These are phyloP conservation scores for Maniola jurtina DNA, from an alignment of 1,140 invertebrate species.

Conservation along the genomic window DNA sequence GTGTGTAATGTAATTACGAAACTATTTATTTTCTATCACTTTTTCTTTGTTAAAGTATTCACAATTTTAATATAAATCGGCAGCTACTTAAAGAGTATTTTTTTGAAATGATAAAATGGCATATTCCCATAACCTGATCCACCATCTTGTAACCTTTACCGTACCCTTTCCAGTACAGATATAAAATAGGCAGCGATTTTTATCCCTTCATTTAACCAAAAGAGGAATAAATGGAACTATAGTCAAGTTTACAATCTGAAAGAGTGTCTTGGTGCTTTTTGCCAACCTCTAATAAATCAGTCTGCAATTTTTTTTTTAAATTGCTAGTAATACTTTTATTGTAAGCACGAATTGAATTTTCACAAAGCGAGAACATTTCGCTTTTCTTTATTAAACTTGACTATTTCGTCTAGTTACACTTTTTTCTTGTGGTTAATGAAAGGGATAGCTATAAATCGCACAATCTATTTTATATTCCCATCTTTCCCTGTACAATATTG, in stretches of 20 bases:
- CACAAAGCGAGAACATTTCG: no score
- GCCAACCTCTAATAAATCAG: no score
- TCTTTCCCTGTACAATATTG: conserved; percentile 66
- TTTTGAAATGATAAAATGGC: conserved; percentile 76
- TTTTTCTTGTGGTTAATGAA: background rate
- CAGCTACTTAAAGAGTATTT: conserved; percentile 71
- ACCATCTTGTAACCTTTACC: conserved; percentile 28
- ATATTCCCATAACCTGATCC: conserved; percentile 40
- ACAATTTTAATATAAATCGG: conserved; percentile 69
- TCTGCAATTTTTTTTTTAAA: no score
- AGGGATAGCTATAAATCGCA: background rate
- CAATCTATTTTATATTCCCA: conserved; percentile 8
- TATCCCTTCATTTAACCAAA: background rate
- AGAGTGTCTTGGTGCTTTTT: no score
- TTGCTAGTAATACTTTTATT: no score
- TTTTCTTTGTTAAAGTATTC: conserved; percentile 68
- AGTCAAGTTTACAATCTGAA: background rate
- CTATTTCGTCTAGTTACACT: background rate
- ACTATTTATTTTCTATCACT: conserved; percentile 62
- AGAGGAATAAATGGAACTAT: background rate
- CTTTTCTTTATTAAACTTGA: background rate
- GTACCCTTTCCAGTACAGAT: conserved; percentile 19
- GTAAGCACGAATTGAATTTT: no score
- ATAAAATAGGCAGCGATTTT: background rate
- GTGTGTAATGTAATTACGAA: conserved; percentile 67